These are phyloP conservation scores for Macroglossus sobrinus DNA, from an alignment of 2,113 vertebrate species.

Conservation along the genomic window DNA sequence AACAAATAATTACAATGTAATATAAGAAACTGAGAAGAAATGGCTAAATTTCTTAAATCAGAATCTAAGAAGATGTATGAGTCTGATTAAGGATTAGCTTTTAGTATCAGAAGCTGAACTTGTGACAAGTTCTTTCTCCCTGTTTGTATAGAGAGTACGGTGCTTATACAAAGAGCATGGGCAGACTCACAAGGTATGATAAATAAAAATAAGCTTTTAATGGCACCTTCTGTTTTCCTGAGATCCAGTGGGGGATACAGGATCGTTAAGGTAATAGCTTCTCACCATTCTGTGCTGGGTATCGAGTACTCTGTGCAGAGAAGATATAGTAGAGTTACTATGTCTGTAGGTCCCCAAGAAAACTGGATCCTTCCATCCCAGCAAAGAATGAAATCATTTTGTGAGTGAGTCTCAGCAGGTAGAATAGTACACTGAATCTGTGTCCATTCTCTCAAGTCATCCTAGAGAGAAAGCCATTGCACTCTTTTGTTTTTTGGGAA, in stretches of 20 bases:
- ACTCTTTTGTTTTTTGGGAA: neutral
- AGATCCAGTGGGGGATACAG: neutral
- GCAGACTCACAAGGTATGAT: neutral
- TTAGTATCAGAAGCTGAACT: neutral
- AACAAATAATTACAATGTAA: neutral
- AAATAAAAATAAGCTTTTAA: neutral
- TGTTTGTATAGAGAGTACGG: neutral
- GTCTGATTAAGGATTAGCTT: neutral
- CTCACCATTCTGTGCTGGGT: neutral
- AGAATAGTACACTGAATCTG: neutral
- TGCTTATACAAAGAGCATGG: neutral
- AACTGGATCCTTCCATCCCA: neutral
- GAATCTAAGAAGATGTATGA: neutral
- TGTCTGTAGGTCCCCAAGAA: neutral
- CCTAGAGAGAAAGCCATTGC: neutral
- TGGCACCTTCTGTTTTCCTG: neutral
- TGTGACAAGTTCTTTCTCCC: neutral
- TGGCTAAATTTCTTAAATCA: neutral
- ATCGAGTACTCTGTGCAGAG: neutral
- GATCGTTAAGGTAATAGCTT: neutral
- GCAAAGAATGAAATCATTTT: neutral
- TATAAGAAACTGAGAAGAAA: constrained; percentile 24
- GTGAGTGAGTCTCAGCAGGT: neutral
- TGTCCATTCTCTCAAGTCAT: neutral
- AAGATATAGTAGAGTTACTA: neutral